Evolutionary conservation across 2,797 vertebrate genomes (phyloP).

Genomic region (Epinephelus malabaricus): DNA sequence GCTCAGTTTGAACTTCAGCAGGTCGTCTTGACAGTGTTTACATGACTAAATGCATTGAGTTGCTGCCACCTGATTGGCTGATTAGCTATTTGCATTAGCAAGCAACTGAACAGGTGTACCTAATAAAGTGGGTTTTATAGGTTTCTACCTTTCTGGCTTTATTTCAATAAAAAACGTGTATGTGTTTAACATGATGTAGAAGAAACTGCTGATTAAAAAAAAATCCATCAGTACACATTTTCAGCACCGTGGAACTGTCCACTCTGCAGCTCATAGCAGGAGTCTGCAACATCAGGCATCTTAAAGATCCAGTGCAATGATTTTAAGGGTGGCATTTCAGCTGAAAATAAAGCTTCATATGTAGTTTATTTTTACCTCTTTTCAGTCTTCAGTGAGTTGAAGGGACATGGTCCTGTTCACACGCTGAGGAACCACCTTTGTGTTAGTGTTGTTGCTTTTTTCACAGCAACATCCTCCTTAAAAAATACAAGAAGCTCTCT

Average conservation of each 20-base stretch:
- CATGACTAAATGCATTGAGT: no score
- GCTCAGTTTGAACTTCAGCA: no score
- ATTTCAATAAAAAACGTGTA: neutral
- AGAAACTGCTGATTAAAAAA: constrained; percentile 6
- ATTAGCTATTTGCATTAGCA: no score
- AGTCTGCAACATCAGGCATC: constrained; percentile 4
- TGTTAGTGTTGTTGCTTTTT: neutral
- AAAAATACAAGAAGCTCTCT: neutral
- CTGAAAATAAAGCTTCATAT: neutral
- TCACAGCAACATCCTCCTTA: neutral
- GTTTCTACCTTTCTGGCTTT: neutral
- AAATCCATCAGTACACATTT: neutral
- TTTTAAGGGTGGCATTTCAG: neutral
- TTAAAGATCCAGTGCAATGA: neutral
- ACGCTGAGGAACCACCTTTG: neutral
- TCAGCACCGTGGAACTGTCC: constrained; percentile 22
- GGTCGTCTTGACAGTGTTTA: no score
- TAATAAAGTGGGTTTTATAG: neutral
- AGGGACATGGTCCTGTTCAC: neutral
- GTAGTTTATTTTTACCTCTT: neutral
- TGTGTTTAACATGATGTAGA: neutral
- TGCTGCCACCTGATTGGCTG: no score
- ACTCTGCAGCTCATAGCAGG: neutral
- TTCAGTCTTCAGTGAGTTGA: neutral
- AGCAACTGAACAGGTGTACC: no score